Base-by-base conservation (phyloP, 2,888 invertebrate genomes). In the Thera obeliscata region DNA sequence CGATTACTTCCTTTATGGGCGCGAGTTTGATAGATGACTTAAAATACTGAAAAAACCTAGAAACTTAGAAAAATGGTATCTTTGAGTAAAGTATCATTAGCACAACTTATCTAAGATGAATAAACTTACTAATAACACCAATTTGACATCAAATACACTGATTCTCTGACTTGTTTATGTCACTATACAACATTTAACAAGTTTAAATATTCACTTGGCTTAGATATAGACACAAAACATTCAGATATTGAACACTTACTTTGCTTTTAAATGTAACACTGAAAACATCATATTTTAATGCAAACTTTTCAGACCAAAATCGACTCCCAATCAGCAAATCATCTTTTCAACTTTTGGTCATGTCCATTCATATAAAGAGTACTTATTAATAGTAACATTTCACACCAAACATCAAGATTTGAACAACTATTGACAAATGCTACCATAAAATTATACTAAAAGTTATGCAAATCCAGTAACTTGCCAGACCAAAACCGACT, bases 201-300 rank as follows among this genome's bases (percentile, higher is more conserved):
- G 38, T 5, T 12, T 3, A 7, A 33, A 2, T 8, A 8, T 35
- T 54, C 0, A 54, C 36, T 56, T 22, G 12, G 12, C n/a, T 41
- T 41, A 12, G 33, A 50, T 12, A 49, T 54, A 59, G 22, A 54
- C 33, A 54, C 36, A 54, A 54, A 35, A 54, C 54, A 54, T 54
- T 11, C 33, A 35, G 9, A 46, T 9, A 35, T 54, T 54, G 8
- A 52, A 33, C 35, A 54, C 35, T 36, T 54, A 54, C 4, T 9
- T 9, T 54, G 35, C 36, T 11, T 54, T 36, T 9, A 35, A 54
- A 54, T 54, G 8, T 9, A 54, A 54, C 11, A 36, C 36, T 52
- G 2, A 52, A 33, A 33, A 3, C 4, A 35, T 54, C 54, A 36
- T 54, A 54, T 54, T 35, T 36, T 36, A 36, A 54, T 54, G 33